Evolutionary conservation across 2,888 invertebrate genomes (phyloP).

Genomic region (Caenorhabditis japonica): DNA sequence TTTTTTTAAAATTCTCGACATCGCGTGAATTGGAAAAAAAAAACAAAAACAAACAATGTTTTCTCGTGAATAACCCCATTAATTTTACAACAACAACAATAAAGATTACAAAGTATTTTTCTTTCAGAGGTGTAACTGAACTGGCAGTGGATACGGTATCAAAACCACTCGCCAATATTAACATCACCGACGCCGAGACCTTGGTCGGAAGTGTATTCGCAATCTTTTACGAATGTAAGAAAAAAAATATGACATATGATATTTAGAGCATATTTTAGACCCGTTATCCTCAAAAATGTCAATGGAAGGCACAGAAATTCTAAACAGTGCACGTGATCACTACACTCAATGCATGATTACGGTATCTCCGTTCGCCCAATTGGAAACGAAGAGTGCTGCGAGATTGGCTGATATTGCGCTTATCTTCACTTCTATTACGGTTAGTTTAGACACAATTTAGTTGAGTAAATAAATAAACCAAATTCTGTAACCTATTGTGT

Average conservation of each 20-base stretch:
- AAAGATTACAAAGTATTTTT: neutral
- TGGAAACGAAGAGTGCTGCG: constrained; percentile 31
- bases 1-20: too few relatives aligned
- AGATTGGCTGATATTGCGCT: constrained; percentile 38
- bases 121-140: constrained; percentile 43
- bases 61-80: too few relatives aligned
- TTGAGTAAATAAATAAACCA: too few relatives aligned
- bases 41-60: too few relatives aligned
- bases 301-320: constrained; percentile 8
- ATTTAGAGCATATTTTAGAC: constrained; percentile 39
- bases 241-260: neutral
- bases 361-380: constrained; percentile 27
- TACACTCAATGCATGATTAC: constrained; percentile 44
- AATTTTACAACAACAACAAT: neutral
- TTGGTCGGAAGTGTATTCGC: constrained; percentile 44
- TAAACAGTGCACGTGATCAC: constrained; percentile 34
- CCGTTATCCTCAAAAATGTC: constrained; percentile 43
- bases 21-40: too few relatives aligned
- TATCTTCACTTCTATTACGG: constrained; percentile 40
- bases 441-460: too few relatives aligned
- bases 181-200: constrained; percentile 44
- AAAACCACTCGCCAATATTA: constrained; percentile 33
- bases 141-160: constrained; percentile 48
- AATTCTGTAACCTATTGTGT: too few relatives aligned
- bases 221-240: constrained; percentile 51